Evolutionary conservation across 2,113 vertebrate species (phyloP), one percentile per base, ranked within the genome.

Genomic region (Pygathrix nemaeus): DNA sequence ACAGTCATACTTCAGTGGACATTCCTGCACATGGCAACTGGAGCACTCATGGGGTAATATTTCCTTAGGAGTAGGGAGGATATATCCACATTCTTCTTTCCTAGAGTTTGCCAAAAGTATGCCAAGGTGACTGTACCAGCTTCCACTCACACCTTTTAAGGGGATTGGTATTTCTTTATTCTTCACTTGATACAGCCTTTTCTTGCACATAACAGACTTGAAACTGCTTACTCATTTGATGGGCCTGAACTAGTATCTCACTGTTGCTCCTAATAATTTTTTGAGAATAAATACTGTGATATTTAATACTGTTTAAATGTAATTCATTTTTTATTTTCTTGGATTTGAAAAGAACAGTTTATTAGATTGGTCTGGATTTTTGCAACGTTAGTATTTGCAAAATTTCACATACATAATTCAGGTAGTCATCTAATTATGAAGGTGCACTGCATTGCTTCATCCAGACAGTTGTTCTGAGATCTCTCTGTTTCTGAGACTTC

Each of bases 261-360:
- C 20, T 93, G 35, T 70, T 64, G 17, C 59, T 23, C 23, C 30
- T 38, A 14, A 80, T 43, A n/a, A n/a, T 32, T 21, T 88, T 57
- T 87, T 81, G n/a, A 92, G 68, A 87, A 94, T 45, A 78, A 93
- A 83, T 30, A 40, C n/a, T 55, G 3, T 48, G 20, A 61, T 91
- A 30, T 38, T 91, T 55, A 88, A 91, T 17, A 38, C 59, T 48
- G 5, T 68, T 82, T 13, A 66, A 8, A 68, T 84, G 40, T 48
- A 66, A 70, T 93, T 78, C 91, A 45, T 35, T 38, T 64, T 91
- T 17, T 40, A 52, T 84, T 86, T 93, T 84, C 57, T 93, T 12
- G 8, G 16, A 91, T 84, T 59, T 78, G 64, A 88, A 80, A 86
- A 84, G 30, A 72, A 57, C 2, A 20, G 17, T 70, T 91, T 68